Evolutionary conservation across 2,797 vertebrate genomes (phyloP).

Genomic region (Macroramphosus scolopax): DNA sequence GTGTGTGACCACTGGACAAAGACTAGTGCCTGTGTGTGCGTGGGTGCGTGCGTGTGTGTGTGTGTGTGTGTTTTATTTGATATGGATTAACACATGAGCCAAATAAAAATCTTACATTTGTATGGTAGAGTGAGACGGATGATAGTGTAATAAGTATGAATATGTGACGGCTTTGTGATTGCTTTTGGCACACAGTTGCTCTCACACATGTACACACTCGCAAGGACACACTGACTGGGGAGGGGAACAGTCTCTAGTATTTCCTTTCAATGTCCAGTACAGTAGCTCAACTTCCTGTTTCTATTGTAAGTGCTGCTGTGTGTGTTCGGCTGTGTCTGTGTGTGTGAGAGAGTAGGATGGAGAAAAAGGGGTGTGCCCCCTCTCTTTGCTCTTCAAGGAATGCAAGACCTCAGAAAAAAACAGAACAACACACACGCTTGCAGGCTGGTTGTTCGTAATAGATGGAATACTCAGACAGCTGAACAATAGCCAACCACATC

Average conservation of each 20-base stretch:
- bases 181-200: background rate
- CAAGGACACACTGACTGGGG: constrained; percentile 22
- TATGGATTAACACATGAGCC: background rate
- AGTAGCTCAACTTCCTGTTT: constrained; percentile 72
- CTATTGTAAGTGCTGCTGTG: constrained; percentile 55
- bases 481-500: constrained; percentile 11
- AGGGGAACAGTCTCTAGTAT: constrained; percentile 57
- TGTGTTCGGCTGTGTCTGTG: constrained; percentile 22
- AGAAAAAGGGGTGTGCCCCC: constrained; percentile 62
- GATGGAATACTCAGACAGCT: constrained; percentile 3
- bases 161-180: constrained; percentile 12
- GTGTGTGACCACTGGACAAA: too few relatives aligned
- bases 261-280: constrained; percentile 67
- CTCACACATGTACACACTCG: constrained; percentile 14
- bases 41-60: constrained; percentile 12
- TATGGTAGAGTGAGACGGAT: constrained; percentile 9
- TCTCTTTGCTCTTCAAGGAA: constrained; percentile 45
- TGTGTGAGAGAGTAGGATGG: constrained; percentile 2
- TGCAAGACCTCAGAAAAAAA: constrained; percentile 45
- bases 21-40: constrained; percentile 2
- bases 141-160: constrained; percentile 6
- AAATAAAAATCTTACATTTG: too few relatives aligned
- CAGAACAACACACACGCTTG: constrained; percentile 20
- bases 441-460: constrained; percentile 26
- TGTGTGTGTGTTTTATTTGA: constrained; percentile 3